These are phyloP conservation scores for Drymodes brunneopygia DNA, from an alignment of 2,113 vertebrate species.

Conservation along the genomic window DNA sequence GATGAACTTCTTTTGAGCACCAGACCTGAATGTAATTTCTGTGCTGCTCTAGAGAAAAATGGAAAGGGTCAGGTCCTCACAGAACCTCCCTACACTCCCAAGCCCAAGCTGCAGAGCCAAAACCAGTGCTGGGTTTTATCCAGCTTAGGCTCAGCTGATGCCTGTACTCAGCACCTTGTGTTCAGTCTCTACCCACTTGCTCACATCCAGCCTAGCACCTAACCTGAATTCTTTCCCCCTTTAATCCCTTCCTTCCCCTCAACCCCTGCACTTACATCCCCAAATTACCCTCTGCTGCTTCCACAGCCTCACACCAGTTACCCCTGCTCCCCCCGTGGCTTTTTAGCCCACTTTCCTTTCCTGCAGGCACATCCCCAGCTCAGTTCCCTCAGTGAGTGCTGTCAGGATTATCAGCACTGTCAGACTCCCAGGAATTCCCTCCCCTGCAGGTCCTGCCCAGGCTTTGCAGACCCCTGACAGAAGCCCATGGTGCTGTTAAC, in stretches of 20 bases:
- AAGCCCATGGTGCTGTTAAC: accelerated
- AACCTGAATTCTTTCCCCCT: background rate
- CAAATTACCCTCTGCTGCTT: background rate
- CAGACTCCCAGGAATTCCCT: background rate
- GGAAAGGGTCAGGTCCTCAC: background rate
- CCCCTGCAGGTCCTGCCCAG: background rate
- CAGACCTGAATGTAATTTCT: background rate
- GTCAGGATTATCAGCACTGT: background rate
- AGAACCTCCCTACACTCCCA: background rate
- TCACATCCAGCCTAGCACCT: background rate
- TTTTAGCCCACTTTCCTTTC: background rate
- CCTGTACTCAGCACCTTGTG: background rate
- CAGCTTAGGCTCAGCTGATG: background rate
- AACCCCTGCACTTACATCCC: accelerated
- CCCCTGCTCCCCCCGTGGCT: accelerated
- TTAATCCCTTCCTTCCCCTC: background rate
- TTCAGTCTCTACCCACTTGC: background rate
- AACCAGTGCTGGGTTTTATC: accelerated
- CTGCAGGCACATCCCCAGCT: background rate
- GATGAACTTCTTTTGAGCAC: background rate
- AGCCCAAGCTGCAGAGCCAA: background rate
- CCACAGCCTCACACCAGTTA: background rate
- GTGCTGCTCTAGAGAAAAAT: background rate
- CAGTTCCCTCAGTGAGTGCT: background rate
- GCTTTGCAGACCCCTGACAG: background rate